Evolutionary conservation across 2,888 invertebrate species (phyloP).

Genomic region (Stramonita haemastoma): DNA sequence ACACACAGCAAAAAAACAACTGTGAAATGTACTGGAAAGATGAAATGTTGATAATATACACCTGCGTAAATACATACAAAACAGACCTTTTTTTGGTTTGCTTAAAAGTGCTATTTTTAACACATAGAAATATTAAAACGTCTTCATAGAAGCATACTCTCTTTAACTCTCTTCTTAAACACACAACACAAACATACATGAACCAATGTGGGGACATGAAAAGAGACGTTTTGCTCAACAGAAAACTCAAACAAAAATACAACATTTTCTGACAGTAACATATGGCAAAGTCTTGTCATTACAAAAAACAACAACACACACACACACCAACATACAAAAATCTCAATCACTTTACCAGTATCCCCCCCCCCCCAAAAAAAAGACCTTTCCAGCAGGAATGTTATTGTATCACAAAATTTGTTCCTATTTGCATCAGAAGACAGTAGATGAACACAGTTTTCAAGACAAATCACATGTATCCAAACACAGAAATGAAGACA

Average conservation of each 20-base stretch:
- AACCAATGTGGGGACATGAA: background rate
- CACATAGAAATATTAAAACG: too few species aligned
- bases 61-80: too few species aligned
- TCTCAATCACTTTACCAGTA: background rate
- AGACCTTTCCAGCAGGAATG: background rate
- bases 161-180: too few species aligned
- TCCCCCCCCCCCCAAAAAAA: background rate
- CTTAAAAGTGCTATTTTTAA: too few species aligned
- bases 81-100: too few species aligned
- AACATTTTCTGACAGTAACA: background rate
- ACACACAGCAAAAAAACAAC: background rate
- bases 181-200: too few species aligned
- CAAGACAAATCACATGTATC: too few species aligned
- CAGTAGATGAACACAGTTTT: background rate
- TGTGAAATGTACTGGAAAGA: background rate
- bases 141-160: too few species aligned
- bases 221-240: background rate
- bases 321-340: background rate
- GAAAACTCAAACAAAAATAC: background rate
- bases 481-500: too few species aligned
- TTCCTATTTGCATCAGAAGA: background rate
- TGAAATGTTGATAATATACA: too few species aligned
- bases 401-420: background rate
- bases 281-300: background rate
- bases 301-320: background rate